phyloP scores from a whole-genome alignment of 2,797 vertebrate genomes.

The Galago senegalensis region DNA sequence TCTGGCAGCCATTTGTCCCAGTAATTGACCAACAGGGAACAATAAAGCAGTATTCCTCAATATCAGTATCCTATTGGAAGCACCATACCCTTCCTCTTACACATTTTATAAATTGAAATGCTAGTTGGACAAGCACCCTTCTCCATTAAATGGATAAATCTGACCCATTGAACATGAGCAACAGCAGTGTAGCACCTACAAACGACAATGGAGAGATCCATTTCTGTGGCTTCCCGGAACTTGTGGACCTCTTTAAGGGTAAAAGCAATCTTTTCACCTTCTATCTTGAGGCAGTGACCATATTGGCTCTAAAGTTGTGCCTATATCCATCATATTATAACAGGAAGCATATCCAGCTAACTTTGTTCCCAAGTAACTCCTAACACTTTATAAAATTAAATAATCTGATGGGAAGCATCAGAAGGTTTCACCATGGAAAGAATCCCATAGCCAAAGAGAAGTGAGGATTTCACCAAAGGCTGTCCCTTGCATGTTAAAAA shows the following conservation, averaged over 20 bases:
- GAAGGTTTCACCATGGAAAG: neutral
- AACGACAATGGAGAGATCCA: slow-evolving; percentile 50
- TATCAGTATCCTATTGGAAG: slow-evolving; percentile 61
- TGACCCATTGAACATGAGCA: slow-evolving; percentile 61
- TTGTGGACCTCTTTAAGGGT: slow-evolving; percentile 46
- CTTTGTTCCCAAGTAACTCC: slow-evolving; percentile 24
- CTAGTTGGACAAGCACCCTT: slow-evolving; percentile 72
- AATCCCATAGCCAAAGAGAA: slow-evolving; percentile 2
- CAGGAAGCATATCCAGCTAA: neutral
- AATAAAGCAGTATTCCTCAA: slow-evolving; percentile 67
- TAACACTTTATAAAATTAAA: slow-evolving; percentile 40
- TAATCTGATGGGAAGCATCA: neutral
- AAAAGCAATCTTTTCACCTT: slow-evolving; percentile 53
- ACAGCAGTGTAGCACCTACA: slow-evolving; percentile 14
- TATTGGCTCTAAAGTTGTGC: neutral
- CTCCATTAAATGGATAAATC: slow-evolving; percentile 75
- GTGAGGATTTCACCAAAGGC: slow-evolving; percentile 3
- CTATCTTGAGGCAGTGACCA: neutral
- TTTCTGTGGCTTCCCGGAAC: slow-evolving; percentile 61
- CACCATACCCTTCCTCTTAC: slow-evolving; percentile 63
- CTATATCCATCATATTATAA: neutral
- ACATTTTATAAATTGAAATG: slow-evolving; percentile 69
- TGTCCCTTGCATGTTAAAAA: slow-evolving; percentile 63
- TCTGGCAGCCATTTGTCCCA: slow-evolving; percentile 72
- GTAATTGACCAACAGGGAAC: slow-evolving; percentile 66